Conservation (phyloP, 2,888 invertebrate species). For the Drosophila kanekoi region DNA sequence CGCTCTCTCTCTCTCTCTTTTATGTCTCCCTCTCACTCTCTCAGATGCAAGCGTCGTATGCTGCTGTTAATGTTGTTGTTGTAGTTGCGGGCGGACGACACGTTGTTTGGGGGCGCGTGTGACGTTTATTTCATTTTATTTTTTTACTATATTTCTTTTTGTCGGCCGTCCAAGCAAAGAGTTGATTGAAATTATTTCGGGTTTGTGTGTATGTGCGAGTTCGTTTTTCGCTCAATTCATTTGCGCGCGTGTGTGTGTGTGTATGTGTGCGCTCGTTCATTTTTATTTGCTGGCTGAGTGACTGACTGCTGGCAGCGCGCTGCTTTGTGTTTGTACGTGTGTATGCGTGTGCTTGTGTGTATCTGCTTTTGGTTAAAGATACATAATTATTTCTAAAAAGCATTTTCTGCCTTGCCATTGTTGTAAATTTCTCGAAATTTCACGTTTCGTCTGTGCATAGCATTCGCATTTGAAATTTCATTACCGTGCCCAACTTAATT, state of each 20-base stretch:
- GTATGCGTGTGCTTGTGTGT: slow-evolving; percentile 42
- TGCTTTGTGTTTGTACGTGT: slow-evolving; percentile 15
- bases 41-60: slow-evolving; percentile 25
- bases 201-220: slow-evolving; percentile 37
- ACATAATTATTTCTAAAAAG: slow-evolving; percentile 84
- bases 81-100: slow-evolving; percentile 28
- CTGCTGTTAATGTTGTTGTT: slow-evolving; percentile 18
- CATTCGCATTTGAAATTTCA: slow-evolving; percentile 37
- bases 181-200: slow-evolving; percentile 80
- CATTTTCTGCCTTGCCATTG: slow-evolving; percentile 84
- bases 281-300: slow-evolving; percentile 66
- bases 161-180: slow-evolving; percentile 63
- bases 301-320: slow-evolving; percentile 48
- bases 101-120: slow-evolving; percentile 71
- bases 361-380: slow-evolving; percentile 79
- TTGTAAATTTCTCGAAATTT: slow-evolving; percentile 82
- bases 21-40: slow-evolving; percentile 13
- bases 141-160: slow-evolving; percentile 50
- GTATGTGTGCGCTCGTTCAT: slow-evolving; percentile 40
- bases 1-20: slow-evolving; percentile 18
- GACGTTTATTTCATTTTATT: slow-evolving; percentile 64
- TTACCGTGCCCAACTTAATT: slow-evolving; percentile 50
- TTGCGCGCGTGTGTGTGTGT: slow-evolving; percentile 27
- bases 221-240: slow-evolving; percentile 50
- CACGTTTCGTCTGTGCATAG: slow-evolving; percentile 57